Conservation (phyloP, 2,888 invertebrate genomes). For the Nephrotoma flavescens region DNA sequence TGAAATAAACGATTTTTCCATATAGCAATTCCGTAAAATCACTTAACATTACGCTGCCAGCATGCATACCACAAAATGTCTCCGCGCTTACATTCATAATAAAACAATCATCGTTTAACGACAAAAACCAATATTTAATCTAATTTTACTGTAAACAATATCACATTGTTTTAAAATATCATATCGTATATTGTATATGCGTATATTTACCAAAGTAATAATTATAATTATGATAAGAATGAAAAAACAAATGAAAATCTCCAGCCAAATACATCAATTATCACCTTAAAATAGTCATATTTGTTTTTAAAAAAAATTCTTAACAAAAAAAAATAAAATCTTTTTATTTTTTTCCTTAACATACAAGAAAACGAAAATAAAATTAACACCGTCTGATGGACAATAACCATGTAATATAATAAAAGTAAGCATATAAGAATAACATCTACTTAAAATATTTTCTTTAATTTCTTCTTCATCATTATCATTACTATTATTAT, state of each 20-base stretch:
- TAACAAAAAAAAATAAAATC: neutral
- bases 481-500: neutral
- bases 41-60: neutral
- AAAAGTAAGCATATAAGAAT: neutral
- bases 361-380: neutral
- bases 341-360: neutral
- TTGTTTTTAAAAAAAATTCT: neutral
- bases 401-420: neutral
- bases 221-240: neutral
- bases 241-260: neutral
- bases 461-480: neutral
- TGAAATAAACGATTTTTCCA: too few relatives aligned
- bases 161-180: neutral
- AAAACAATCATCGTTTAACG: neutral
- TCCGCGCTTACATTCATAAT: neutral
- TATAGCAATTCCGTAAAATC: neutral
- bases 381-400: neutral
- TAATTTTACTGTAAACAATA: neutral
- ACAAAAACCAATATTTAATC: neutral
- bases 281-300: neutral
- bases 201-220: neutral
- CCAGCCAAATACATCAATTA: neutral
- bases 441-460: neutral
- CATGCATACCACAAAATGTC: neutral
- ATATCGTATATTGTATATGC: neutral